phyloP scores from a whole-genome alignment of 53 echinoderm and acorn worm species.

The Stichopus horrens region DNA sequence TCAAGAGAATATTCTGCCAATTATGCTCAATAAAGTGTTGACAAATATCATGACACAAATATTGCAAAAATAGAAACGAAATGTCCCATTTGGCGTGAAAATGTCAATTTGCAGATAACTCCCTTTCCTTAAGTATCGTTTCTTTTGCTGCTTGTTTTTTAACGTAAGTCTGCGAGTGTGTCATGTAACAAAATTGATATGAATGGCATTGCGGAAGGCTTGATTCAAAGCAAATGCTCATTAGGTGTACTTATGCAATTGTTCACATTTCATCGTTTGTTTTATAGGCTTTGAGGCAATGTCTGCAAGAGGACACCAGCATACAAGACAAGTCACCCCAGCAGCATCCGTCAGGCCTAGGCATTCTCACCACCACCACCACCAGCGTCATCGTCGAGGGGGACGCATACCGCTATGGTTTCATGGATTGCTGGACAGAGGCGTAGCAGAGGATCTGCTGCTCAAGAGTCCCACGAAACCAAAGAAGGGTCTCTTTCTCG shows the following conservation, averaged over 20 bases:
- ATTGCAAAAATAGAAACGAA: no score
- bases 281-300: slow-evolving; percentile 42
- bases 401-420: slow-evolving; percentile 83
- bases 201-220: no score
- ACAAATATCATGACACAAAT: no score
- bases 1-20: no score
- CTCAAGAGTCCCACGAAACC: slow-evolving; percentile 67
- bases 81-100: no score
- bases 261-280: not conserved
- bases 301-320: slow-evolving; percentile 35
- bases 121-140: no score
- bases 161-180: no score
- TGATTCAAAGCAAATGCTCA: no score
- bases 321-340: slow-evolving; percentile 23
- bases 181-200: no score
- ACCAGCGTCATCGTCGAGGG: not conserved
- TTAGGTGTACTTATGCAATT: not conserved
- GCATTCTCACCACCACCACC: not conserved
- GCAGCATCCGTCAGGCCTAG: not conserved
- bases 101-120: no score
- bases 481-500: slow-evolving; percentile 81
- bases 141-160: no score
- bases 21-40: no score
- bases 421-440: slow-evolving; percentile 82
- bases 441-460: slow-evolving; percentile 87